phyloP scores from a whole-genome alignment of 2,888 invertebrate genomes.

The Caenorhabditis zanzibari region DNA sequence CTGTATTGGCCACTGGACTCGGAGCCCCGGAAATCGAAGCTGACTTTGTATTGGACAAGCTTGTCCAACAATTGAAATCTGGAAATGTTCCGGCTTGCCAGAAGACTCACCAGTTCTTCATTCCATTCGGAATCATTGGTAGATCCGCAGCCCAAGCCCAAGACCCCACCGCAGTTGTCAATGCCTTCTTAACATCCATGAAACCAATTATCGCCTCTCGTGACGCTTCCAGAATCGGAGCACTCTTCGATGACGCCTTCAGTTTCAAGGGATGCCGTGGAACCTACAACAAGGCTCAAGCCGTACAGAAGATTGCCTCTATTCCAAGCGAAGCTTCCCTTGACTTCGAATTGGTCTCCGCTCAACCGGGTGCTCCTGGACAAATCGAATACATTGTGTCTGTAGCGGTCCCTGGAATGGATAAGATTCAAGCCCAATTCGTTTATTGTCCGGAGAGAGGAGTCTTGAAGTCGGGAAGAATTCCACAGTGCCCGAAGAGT shows the following conservation, averaged over 20 bases:
- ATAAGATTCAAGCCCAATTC: background rate
- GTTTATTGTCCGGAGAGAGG: background rate
- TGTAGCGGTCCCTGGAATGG: background rate
- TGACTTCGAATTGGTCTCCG: background rate
- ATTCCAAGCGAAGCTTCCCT: background rate
- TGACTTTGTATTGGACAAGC: conserved; percentile 10
- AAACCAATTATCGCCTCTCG: background rate
- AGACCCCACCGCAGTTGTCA: background rate
- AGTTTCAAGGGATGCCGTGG: background rate
- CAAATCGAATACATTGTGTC: background rate
- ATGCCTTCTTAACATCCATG: background rate
- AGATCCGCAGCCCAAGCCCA: background rate
- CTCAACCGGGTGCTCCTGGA: background rate
- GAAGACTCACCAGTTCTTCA: background rate
- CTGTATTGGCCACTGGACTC: background rate
- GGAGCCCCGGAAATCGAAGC: background rate
- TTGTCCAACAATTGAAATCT: conserved; percentile 15
- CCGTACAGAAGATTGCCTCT: background rate
- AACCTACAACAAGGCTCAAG: background rate
- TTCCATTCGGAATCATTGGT: too few relatives aligned
- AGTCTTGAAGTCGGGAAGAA: background rate
- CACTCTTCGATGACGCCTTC: background rate
- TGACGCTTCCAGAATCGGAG: background rate
- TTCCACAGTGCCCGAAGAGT: background rate
- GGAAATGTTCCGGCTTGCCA: background rate